These are phyloP conservation scores for Gobius niger DNA, from an alignment of 2,113 vertebrate genomes.

Conservation along the genomic window DNA sequence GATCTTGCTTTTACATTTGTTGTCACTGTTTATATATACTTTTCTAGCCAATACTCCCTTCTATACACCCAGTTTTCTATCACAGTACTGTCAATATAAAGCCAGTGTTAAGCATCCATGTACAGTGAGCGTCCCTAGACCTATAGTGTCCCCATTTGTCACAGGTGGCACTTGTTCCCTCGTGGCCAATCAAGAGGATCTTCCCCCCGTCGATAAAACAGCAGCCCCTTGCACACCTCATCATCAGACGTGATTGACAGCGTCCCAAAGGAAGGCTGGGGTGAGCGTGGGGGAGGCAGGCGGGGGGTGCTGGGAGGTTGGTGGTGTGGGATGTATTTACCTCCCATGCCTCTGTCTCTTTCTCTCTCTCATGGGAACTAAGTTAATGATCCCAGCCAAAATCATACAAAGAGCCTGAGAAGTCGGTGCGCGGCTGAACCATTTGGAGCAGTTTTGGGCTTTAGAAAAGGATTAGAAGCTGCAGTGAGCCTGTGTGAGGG, in stretches of 20 bases:
- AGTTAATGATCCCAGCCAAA: slow-evolving; percentile 72
- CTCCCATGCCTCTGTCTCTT: slow-evolving; percentile 50
- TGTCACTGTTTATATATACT: too few species aligned
- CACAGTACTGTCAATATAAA: too few species aligned
- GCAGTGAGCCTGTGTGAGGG: slow-evolving; percentile 60
- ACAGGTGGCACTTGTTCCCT: slow-evolving; percentile 58
- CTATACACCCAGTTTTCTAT: too few species aligned
- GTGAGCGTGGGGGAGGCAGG: slow-evolving; percentile 27
- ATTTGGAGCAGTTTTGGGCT: slow-evolving; percentile 66
- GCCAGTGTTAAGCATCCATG: not conserved
- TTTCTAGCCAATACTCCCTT: too few species aligned
- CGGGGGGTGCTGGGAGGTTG: too few species aligned
- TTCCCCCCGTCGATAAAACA: slow-evolving; percentile 45
- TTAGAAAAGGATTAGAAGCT: slow-evolving; percentile 64
- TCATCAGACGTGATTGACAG: slow-evolving; percentile 74
- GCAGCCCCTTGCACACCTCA: slow-evolving; percentile 47
- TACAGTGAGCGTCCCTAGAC: slow-evolving; percentile 42
- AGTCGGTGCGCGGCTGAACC: slow-evolving; percentile 62
- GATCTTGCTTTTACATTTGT: too few species aligned
- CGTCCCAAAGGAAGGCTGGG: slow-evolving; percentile 61
- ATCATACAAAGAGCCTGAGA: slow-evolving; percentile 71
- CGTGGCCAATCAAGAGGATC: slow-evolving; percentile 69
- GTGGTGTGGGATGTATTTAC: too few species aligned
- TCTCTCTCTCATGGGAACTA: slow-evolving; percentile 67
- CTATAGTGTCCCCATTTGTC: slow-evolving; percentile 53